Percentiles rank a stretch among this genome's conserved stretches.
Conservation (phyloP, 92 coral and sea anemone species). For the Parazoanthus swiftii region DNA sequence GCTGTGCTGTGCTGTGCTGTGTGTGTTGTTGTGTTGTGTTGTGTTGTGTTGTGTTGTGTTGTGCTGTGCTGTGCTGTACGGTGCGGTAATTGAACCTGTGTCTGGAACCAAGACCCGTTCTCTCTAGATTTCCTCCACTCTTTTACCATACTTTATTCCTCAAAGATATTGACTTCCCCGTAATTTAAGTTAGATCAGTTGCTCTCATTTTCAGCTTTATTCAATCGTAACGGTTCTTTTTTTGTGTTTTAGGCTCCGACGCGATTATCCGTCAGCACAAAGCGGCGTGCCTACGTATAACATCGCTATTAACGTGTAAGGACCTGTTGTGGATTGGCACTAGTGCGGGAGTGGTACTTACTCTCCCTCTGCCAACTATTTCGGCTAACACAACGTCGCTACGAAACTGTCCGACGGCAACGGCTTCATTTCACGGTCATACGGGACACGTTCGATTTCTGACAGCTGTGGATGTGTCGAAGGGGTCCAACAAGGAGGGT, state of each 20-base stretch:
- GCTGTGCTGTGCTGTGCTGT: no score
- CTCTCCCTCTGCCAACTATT: slow-evolving; percentile 93
- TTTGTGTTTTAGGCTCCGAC: slow-evolving; percentile 77
- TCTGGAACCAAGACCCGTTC: background rate
- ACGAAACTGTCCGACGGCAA: slow-evolving; percentile 89
- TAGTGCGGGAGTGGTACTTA: slow-evolving; percentile 98
- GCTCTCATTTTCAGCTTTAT: background rate
- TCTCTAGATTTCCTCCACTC: background rate
- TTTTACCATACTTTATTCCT: background rate
- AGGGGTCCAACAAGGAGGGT: slow-evolving; percentile 70
- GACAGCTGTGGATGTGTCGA: slow-evolving; percentile 94
- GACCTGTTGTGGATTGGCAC: slow-evolving; percentile 99
- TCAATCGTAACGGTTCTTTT: background rate
- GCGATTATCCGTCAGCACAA: slow-evolving; percentile 99
- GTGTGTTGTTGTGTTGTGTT: background rate
- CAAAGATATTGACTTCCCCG: no score
- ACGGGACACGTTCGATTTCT: slow-evolving; percentile 99
- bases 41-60: background rate
- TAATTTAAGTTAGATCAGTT: background rate
- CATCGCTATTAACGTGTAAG: slow-evolving; percentile 92
- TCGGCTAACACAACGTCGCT: slow-evolving; percentile 91
- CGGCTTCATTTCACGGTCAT: slow-evolving; percentile 97
- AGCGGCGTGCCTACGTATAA: slow-evolving; percentile 96
- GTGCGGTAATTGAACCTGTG: background rate
- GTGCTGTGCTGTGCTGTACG: background rate